Percentiles rank a stretch among this genome's conserved stretches.
Evolutionary conservation across 1,140 invertebrate species (phyloP).

Genomic region (Schlechtendalia chinensis): DNA sequence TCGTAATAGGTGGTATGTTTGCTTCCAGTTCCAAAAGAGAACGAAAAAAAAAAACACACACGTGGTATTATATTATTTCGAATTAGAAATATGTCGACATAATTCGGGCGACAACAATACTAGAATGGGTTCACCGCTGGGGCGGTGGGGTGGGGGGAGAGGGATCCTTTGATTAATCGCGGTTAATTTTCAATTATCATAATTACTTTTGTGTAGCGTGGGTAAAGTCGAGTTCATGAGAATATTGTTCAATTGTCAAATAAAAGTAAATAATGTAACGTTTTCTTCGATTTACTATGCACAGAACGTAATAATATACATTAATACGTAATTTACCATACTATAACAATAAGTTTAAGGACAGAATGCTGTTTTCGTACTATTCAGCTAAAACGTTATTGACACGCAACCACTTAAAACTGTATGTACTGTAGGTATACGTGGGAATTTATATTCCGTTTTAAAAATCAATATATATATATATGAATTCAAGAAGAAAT

Average conservation of each 20-base stretch:
- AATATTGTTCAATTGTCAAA: not conserved
- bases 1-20: not conserved
- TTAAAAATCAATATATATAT: not conserved
- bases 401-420: slow-evolving; percentile 17
- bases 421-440: not conserved
- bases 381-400: slow-evolving; percentile 25
- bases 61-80: not conserved
- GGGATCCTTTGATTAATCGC: not conserved
- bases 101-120: not conserved
- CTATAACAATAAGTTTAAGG: slow-evolving; percentile 2
- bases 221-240: not conserved
- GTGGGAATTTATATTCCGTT: not conserved
- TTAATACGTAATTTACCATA: not conserved
- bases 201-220: not conserved
- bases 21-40: not conserved
- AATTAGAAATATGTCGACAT: not conserved
- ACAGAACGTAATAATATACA: not conserved
- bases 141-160: too few relatives aligned
- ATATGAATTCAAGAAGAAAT: not conserved
- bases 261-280: not conserved
- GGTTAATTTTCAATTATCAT: not conserved
- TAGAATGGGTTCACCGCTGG: not conserved
- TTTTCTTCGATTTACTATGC: not conserved
- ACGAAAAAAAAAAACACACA: not conserved
- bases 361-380: slow-evolving; percentile 12